phyloP scores from a whole-genome alignment of 2,113 vertebrate species.

The Acanthisitta chloris region DNA sequence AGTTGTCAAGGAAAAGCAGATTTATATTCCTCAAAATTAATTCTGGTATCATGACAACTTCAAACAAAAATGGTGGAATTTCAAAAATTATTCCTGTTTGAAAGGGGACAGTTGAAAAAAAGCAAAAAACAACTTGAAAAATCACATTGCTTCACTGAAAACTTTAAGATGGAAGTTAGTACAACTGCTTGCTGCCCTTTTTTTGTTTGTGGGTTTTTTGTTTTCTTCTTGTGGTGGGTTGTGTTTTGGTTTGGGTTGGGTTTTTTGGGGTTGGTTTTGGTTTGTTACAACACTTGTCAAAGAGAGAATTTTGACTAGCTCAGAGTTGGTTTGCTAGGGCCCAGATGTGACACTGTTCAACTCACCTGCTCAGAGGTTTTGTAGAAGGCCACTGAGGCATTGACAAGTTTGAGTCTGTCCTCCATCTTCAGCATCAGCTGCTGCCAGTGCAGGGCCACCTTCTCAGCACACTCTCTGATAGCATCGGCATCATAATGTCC shows the following conservation, averaged over 20 bases:
- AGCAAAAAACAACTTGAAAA: neutral
- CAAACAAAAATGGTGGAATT: neutral
- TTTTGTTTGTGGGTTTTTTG: neutral
- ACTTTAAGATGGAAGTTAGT: neutral
- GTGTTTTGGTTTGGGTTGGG: fast-evolving
- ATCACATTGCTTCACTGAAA: neutral
- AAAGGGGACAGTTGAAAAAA: neutral
- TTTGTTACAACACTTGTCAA: neutral
- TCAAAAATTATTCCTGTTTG: neutral
- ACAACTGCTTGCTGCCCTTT: neutral
- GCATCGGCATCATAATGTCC: constrained; percentile 93
- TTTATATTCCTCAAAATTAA: neutral
- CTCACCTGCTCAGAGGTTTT: constrained; percentile 98
- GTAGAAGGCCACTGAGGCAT: constrained; percentile 97
- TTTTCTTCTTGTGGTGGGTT: neutral
- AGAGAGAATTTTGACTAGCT: neutral
- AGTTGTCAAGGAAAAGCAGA: neutral
- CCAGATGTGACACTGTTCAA: neutral
- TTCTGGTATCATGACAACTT: neutral
- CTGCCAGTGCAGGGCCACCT: constrained; percentile 97
- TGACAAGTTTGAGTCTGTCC: constrained; percentile 96
- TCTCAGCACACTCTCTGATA: constrained; percentile 92
- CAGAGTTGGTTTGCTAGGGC: neutral
- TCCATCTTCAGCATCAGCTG: constrained; percentile 99
- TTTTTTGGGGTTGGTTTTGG: neutral